These are phyloP conservation scores for Metopolophium dirhodum DNA, from an alignment of 1,140 invertebrate genomes.

Conservation along the genomic window DNA sequence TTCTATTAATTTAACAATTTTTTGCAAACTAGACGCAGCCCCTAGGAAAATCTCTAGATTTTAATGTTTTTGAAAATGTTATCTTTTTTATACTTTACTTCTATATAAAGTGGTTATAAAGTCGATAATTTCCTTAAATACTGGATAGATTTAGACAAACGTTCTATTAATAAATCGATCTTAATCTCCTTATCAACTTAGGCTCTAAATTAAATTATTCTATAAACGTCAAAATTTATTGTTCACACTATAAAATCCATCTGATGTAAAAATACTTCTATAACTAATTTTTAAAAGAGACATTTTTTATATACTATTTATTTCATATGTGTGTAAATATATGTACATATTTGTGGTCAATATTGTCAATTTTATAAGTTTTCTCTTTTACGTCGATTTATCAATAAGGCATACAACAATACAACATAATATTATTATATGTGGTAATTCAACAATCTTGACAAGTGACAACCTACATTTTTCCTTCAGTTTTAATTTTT, in stretches of 20 bases:
- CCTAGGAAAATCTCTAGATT: too few species aligned
- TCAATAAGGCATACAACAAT: too few species aligned
- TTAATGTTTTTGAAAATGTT: too few species aligned
- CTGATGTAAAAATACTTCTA: background rate
- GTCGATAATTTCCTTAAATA: too few species aligned
- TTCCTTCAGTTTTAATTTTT: background rate
- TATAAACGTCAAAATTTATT: background rate
- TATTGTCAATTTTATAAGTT: background rate
- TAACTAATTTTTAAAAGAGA: background rate
- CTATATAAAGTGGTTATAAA: too few species aligned
- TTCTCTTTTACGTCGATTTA: background rate
- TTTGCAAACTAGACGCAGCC: too few species aligned
- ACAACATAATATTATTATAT: background rate
- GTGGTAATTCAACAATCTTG: background rate
- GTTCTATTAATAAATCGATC: background rate
- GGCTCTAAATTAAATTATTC: background rate
- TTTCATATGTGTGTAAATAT: background rate
- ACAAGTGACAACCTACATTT: background rate
- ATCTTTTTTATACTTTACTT: too few species aligned
- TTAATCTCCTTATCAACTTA: background rate
- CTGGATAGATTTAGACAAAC: too few species aligned
- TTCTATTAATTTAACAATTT: too few species aligned
- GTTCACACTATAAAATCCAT: background rate
- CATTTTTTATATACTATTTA: background rate
- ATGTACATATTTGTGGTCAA: background rate